These are phyloP conservation scores for Brachyrhaphis roseni DNA, from an alignment of 2,797 vertebrate genomes.

Conservation along the genomic window DNA sequence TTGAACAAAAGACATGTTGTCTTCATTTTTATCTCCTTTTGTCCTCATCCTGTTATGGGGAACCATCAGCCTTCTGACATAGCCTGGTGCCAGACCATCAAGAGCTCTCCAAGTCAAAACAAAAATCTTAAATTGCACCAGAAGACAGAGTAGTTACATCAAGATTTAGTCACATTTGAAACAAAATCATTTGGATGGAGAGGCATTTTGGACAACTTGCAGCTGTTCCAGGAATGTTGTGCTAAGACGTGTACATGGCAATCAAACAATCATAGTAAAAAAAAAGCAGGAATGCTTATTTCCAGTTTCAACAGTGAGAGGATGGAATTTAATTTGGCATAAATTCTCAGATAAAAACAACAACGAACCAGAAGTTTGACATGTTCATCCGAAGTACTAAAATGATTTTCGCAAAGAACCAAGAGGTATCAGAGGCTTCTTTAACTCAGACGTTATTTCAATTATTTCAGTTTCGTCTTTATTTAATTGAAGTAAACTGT, in stretches of 20 bases:
- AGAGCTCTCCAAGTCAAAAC: neutral
- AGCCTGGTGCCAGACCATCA: neutral
- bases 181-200: neutral
- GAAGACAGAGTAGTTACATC: neutral
- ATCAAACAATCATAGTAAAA: too few species aligned
- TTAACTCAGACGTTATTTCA: neutral
- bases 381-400: too few species aligned
- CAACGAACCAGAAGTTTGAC: too few species aligned
- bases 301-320: too few species aligned
- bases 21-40: neutral
- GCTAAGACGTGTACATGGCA: too few species aligned
- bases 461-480: neutral
- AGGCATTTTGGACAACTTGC: neutral
- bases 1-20: neutral
- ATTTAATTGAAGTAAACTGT: too few species aligned
- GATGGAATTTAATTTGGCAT: too few species aligned
- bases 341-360: too few species aligned
- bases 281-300: too few species aligned
- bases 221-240: too few species aligned
- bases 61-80: neutral
- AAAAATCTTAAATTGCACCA: neutral
- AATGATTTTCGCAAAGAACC: neutral
- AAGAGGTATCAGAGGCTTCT: neutral
- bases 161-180: neutral
- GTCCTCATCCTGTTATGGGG: neutral